Evolutionary conservation across 2,888 invertebrate species (phyloP), one percentile per base, ranked within the genome.

Genomic region (Lithophane semibrunnea): DNA sequence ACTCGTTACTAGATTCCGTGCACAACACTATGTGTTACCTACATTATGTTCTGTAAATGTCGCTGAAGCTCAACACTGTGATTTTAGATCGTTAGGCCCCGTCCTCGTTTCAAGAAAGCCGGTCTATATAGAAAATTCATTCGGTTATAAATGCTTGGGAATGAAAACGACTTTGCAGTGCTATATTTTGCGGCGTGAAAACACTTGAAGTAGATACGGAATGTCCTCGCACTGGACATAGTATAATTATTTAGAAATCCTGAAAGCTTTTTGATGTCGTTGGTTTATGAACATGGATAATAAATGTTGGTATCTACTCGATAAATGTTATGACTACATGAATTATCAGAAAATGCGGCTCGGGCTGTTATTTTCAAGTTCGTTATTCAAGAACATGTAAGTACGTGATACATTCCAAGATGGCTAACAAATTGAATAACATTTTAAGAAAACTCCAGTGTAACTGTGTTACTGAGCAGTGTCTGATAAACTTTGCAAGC

Each of bases 1-100:
- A 83, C 89, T 88, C 90, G 91, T 92, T 93, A 92, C 90, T 86
- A 89, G 89, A 90, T 90, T 90, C 90, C 87, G 88, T 90, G 89
- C 88, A 88, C 90, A 89, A 89, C 86, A 83, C 85, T 88, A 79
- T 84, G 86, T 77, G 80, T 73, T 80, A 72, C 75, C 76, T 75
- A 80, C 64, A 80, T 85, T 71, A 83, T 88, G 80, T 76, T 80
- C 60, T 80, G 79, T 88, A 87, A 88, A 87, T 87, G 83, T 88
- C 87, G 74, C 75, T 75, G 87, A 87, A 87, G 80, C 79, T 77
- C 79, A 83, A 79, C 76, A 78, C 79, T 87, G 86, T 78, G 88
- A 87, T 88, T 85, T 85, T 85, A 82, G 79, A 88, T 87, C 87
- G 87, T 87, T 87, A 88, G 79, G 69, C 60, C 65, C 37, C 69